Percentiles rank a stretch among this genome's conserved stretches.
These are phyloP conservation scores for Papilio helenus DNA, from an alignment of 1,140 invertebrate species.

Conservation along the genomic window DNA sequence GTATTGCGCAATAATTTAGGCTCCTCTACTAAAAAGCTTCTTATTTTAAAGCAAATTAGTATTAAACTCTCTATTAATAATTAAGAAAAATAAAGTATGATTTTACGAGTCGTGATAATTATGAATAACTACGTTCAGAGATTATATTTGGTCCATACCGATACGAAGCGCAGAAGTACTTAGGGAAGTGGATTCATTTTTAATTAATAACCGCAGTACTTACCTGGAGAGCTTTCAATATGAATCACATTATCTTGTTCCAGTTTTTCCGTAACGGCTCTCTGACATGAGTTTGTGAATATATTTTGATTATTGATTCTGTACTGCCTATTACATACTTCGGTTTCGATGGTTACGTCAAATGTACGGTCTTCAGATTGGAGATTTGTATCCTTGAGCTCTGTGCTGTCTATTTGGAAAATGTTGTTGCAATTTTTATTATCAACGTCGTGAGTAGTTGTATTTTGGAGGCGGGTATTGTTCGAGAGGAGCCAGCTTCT, in stretches of 20 bases:
- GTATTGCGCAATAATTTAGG: background rate
- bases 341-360: slow-evolving; percentile 46
- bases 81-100: background rate
- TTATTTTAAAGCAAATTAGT: background rate
- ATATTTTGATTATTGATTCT: slow-evolving; percentile 57
- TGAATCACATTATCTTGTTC: slow-evolving; percentile 41
- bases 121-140: background rate
- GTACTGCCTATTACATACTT: slow-evolving; percentile 67
- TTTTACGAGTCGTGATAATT: background rate
- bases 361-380: slow-evolving; percentile 40
- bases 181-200: slow-evolving; percentile 17
- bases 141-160: background rate
- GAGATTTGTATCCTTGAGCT: slow-evolving; percentile 43
- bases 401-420: slow-evolving; percentile 42
- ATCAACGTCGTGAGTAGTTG: slow-evolving; percentile 49
- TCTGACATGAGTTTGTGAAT: slow-evolving; percentile 35
- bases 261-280: slow-evolving; percentile 46
- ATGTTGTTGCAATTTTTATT: slow-evolving; percentile 55
- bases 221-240: slow-evolving; percentile 53
- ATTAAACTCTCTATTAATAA: background rate
- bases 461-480: slow-evolving; percentile 42
- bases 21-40: background rate
- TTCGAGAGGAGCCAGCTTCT: slow-evolving; percentile 51
- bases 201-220: slow-evolving; percentile 36
- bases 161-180: background rate